Conservation (phyloP, 2,797 vertebrate species). For the Rhabdophis nuchalis region DNA sequence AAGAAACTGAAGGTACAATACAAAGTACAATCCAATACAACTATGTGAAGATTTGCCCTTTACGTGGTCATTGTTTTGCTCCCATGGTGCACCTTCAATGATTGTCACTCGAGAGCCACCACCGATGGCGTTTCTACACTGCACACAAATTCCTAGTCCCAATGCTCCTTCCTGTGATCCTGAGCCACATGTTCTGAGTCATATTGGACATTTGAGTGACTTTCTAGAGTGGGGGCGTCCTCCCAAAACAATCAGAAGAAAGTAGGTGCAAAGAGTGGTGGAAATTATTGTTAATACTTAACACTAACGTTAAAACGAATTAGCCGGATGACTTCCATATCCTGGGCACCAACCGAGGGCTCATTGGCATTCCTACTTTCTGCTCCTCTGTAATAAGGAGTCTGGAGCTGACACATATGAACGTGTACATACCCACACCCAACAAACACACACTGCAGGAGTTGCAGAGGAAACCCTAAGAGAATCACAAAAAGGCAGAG, state of each 20-base stretch:
- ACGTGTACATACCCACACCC: neutral
- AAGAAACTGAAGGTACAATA: neutral
- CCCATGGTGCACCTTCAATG: neutral
- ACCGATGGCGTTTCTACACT: neutral
- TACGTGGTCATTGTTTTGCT: neutral
- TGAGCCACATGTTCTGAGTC: neutral
- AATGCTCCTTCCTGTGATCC: neutral
- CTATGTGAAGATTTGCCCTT: neutral
- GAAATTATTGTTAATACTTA: neutral
- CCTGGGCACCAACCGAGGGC: neutral
- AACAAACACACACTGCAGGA: constrained; percentile 28
- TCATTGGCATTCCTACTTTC: neutral
- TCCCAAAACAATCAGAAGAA: neutral
- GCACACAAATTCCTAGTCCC: neutral
- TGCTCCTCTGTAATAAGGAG: neutral
- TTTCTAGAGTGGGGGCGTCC: neutral
- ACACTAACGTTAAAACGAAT: neutral
- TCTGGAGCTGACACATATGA: neutral
- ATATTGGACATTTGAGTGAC: neutral
- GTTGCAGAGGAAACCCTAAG: constrained; percentile 60
- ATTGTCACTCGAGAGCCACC: neutral
- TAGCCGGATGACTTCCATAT: neutral
- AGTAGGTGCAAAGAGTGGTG: neutral
- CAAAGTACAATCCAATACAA: neutral
- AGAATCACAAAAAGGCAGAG: constrained; percentile 46